These are phyloP conservation scores for Hylomyscus alleni DNA, from an alignment of 2,797 vertebrate genomes.

Conservation along the genomic window DNA sequence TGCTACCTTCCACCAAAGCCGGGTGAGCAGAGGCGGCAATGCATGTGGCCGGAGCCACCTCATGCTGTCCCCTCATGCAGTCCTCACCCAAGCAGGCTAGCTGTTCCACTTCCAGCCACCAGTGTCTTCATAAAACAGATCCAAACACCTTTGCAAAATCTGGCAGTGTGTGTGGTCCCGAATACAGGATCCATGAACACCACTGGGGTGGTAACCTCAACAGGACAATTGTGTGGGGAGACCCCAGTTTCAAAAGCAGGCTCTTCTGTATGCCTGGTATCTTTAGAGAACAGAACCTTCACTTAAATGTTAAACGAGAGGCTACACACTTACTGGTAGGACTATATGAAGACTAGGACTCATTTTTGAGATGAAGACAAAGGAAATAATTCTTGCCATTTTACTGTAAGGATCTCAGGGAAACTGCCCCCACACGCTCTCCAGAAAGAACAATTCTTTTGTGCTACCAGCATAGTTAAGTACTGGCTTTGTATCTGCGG, in stretches of 20 bases:
- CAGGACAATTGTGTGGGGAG: neutral
- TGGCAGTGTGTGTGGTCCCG: neutral
- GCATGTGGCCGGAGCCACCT: neutral
- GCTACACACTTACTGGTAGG: neutral
- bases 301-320: slow-evolving; percentile 1
- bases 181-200: neutral
- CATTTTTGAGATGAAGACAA: slow-evolving; percentile 20
- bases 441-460: slow-evolving; percentile 28
- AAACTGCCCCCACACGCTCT: neutral
- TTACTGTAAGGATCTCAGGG: neutral
- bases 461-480: neutral
- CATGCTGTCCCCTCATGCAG: neutral
- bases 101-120: neutral
- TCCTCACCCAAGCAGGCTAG: neutral
- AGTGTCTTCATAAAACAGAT: neutral
- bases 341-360: neutral
- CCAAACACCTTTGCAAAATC: neutral
- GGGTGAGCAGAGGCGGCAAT: neutral
- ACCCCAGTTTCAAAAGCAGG: neutral
- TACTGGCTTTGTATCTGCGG: neutral
- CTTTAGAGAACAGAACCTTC: slow-evolving; percentile 24
- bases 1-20: neutral
- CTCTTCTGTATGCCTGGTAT: neutral
- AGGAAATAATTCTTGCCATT: slow-evolving; percentile 24
- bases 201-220: neutral